Evolutionary conservation across 2,797 vertebrate genomes (phyloP).

Genomic region (Cephalopachus bancanus): DNA sequence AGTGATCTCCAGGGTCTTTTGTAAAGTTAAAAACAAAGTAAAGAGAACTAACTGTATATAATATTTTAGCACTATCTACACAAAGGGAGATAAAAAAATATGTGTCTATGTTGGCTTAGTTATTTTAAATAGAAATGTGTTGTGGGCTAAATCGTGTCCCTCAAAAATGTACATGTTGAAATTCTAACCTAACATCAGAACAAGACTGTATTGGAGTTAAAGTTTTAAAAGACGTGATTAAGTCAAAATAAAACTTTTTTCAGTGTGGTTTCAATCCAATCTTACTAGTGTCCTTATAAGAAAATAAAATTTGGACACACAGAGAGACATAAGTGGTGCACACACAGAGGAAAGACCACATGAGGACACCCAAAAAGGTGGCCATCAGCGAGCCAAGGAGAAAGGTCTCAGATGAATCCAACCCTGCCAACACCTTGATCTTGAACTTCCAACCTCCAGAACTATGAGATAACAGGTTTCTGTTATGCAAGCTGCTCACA

Average conservation of each 20-base stretch:
- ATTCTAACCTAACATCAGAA: neutral
- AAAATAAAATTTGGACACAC: neutral
- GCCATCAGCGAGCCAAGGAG: neutral
- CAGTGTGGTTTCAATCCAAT: neutral
- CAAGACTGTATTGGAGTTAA: neutral
- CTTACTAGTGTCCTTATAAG: neutral
- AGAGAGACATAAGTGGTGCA: neutral
- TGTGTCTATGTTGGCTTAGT: neutral
- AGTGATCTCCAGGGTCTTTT: neutral
- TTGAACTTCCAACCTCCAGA: neutral
- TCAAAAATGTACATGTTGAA: neutral
- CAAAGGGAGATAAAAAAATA: neutral
- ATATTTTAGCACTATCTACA: neutral
- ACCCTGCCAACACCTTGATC: neutral
- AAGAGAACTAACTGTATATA: neutral
- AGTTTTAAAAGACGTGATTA: neutral
- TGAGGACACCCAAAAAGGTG: neutral
- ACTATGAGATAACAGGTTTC: neutral
- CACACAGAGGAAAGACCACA: accelerated
- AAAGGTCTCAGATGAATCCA: neutral
- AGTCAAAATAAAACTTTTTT: neutral
- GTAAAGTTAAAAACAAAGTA: neutral
- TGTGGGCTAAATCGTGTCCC: neutral
- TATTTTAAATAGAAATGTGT: neutral
- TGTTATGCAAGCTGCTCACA: neutral